phyloP scores from a whole-genome alignment of 2,797 vertebrate genomes.

The Discoglossus pictus region DNA sequence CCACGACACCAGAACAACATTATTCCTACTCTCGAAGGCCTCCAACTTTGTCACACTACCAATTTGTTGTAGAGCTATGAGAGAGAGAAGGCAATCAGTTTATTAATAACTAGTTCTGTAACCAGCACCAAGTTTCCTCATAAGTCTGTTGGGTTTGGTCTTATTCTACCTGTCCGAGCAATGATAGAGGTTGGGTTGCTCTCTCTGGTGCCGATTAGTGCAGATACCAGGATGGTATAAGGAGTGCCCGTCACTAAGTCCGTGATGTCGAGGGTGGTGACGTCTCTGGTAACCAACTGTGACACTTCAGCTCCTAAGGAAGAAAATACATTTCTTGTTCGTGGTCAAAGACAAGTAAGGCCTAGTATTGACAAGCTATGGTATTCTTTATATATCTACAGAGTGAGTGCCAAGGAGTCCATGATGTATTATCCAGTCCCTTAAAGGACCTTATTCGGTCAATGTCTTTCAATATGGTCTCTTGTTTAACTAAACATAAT shows the following conservation, averaged over 20 bases:
- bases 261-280: conserved; percentile 75
- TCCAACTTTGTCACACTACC: conserved; percentile 83
- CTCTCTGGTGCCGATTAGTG: conserved; percentile 63
- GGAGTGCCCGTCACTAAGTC: conserved; percentile 65
- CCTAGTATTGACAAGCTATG: too few relatives aligned
- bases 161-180: conserved; percentile 64
- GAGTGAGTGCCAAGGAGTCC: too few relatives aligned
- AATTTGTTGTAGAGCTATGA: conserved; percentile 56
- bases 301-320: conserved; percentile 64
- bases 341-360: too few relatives aligned
- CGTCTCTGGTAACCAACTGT: conserved; percentile 57
- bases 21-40: conserved; percentile 78
- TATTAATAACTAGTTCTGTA: too few relatives aligned
- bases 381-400: too few relatives aligned
- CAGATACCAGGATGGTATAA: conserved; percentile 63
- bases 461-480: too few relatives aligned
- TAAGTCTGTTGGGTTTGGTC: too few relatives aligned
- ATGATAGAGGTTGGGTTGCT: conserved; percentile 58
- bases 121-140: too few relatives aligned
- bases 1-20: conserved; percentile 82
- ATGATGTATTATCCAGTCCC: too few relatives aligned
- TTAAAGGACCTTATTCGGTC: too few relatives aligned
- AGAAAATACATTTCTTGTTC: neutral
- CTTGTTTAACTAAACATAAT: too few relatives aligned
- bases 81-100: neutral